A percentile compares a stretch with the other conserved stretches of the same genome.
Evolutionary conservation across 2,888 invertebrate genomes (phyloP).

Genomic region (Cantharis lateralis): DNA sequence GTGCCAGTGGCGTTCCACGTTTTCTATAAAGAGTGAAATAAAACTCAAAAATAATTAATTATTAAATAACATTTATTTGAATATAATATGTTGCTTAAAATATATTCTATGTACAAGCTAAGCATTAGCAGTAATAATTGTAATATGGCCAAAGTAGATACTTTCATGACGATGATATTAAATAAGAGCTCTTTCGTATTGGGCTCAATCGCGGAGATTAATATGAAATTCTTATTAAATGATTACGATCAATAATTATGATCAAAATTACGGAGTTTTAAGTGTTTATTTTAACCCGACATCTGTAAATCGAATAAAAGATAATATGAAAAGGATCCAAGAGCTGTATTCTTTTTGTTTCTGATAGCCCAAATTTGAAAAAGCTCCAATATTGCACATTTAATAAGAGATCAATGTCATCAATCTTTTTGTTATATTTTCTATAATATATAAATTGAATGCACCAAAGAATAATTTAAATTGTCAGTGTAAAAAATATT

Average conservation of each 20-base stretch:
- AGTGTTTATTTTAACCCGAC: too few relatives aligned
- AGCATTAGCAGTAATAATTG: constrained; percentile 20
- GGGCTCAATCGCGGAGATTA: neutral
- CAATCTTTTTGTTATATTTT: constrained; percentile 4
- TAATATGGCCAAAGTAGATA: neutral
- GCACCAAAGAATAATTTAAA: neutral
- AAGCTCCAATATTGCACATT: constrained; percentile 25
- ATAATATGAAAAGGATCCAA: neutral
- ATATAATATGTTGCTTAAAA: constrained; percentile 33
- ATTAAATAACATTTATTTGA: constrained; percentile 51
- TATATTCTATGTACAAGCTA: constrained; percentile 27
- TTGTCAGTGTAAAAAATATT: neutral
- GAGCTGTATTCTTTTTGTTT: neutral
- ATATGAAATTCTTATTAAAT: neutral
- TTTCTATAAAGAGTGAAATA: neutral
- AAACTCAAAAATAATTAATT: constrained; percentile 14
- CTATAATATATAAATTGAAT: neutral
- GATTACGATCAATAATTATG: neutral
- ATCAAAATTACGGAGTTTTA: neutral
- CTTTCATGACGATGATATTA: neutral
- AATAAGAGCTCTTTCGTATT: neutral
- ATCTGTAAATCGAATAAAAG: neutral
- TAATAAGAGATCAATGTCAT: constrained; percentile 22
- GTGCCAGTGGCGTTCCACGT: too few relatives aligned
- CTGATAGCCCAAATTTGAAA: neutral